Evolutionary conservation across 2,797 vertebrate species (phyloP), one percentile per base, ranked within the genome.

Genomic region (Acestrorhynchus altus): DNA sequence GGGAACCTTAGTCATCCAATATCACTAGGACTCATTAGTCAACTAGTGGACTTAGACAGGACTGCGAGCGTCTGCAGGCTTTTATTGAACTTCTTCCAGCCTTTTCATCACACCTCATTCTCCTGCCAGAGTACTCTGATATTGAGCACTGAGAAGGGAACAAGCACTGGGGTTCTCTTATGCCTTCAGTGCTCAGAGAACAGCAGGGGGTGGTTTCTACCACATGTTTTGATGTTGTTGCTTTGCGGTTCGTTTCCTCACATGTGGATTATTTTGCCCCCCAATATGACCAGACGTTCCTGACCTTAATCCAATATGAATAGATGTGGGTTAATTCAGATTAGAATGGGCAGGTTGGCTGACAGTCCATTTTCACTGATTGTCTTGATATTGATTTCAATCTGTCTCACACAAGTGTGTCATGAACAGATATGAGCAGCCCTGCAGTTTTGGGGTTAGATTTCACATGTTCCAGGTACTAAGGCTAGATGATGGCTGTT

Each of bases 311-410:
- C 31, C 28, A 22, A 2, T 24, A 13, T 70, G 31, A 40, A 11
- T 11, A 22, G 6, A 49, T 63, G 31, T 74, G 63, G 61, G 31
- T 57, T 67, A 42, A 42, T 74, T 49, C 0, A 12, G n/a, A 52
- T 39, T 13, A 28, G 9, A 51, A 39, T 63, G 49, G 20, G 20
- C 22, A 40, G 56, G 13, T 35, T 49, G 44, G 18, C 57, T 39
- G 4, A 7, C 44, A 13, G 28, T 28, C 59, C 11, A 22, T 52
- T 65, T 65, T 40, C 35, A 39, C 4, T 22, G 35, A 47, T 22
- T 2, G 49, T 13, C n/a, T 73, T 61, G 13, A 6, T 42, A 65
- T 42, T 9, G 22, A 66, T 46, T 75, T 26, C 15, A 28, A 2
- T 66, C 22, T 44, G n/a, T 20, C 20, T 40, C 12, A 16, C 20